Evolutionary conservation across 1,140 invertebrate species (phyloP), one percentile per base, ranked within the genome.

Genomic region (Agrypnia vestita): DNA sequence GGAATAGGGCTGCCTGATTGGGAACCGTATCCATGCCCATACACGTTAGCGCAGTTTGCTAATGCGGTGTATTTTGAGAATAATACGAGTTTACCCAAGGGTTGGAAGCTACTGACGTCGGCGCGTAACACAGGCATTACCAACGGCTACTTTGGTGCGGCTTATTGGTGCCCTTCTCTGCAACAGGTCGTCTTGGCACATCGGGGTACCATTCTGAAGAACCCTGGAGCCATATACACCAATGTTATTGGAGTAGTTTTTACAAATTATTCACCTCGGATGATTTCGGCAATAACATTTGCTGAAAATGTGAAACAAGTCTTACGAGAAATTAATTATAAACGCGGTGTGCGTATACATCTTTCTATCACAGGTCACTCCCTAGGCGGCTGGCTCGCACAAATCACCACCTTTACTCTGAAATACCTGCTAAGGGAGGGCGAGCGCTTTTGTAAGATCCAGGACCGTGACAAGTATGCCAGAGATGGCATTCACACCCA

Each of bases 141-240:
- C 3, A n/a, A 49, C 44, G 67, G 67, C 11, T 71, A 71, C 9
- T 49, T 71, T 15, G 67, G 67, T 4, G 43, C n/a, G n/a, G 67
- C 46, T 19, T 49, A 11, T 12, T 49, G 15, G 7, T 47, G 47
- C 67, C 10, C n/a, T 3, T 17, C 15, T 3, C 44, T 0, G 15
- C 43, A 71, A n/a, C 67, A 71, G 46, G 9, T 71, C 11, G 67
- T 71, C 10, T 6, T 71, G 46, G 8, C 67, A 13, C 67, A 71
- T 10, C 43, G 67, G 0, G 67, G 67, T 17, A 71, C 67, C 0
- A 19, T 47, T 8, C 61, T 21, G 17, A 9, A 0, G 3, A 71
- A 49, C 21, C 46, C 9, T 8, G 13, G 17, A 46, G n/a, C 67
- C 4, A 0, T 15, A 0, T 21, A 11, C n/a, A 21, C 67, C 7